Evolutionary conservation across 2,113 vertebrate genomes (phyloP).

Genomic region (Loxodonta africana): DNA sequence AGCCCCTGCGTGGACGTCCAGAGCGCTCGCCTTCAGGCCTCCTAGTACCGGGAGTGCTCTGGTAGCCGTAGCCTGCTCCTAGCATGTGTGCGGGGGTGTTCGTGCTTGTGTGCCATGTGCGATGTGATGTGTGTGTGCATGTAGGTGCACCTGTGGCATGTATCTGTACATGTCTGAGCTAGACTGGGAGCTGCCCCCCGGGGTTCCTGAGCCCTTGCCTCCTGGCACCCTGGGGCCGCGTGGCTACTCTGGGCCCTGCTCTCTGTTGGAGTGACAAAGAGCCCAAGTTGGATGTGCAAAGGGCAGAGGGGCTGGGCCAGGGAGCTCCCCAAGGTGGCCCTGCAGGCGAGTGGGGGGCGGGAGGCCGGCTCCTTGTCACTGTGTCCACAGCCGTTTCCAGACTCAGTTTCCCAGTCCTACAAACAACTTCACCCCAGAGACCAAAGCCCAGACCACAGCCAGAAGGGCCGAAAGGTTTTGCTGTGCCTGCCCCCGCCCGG

Average conservation of each 20-base stretch:
- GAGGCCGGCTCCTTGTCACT: neutral
- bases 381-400: neutral
- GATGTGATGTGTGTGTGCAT: no score
- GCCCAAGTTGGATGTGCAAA: neutral
- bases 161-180: neutral
- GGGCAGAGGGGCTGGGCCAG: neutral
- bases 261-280: neutral
- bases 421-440: rapidly evolving
- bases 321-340: neutral
- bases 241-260: neutral
- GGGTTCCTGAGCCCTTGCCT: no score
- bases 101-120: no score
- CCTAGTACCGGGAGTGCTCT: no score
- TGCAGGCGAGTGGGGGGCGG: neutral
- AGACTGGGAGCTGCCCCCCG: no score
- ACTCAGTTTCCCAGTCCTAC: neutral
- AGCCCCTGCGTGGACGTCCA: no score
- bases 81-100: no score
- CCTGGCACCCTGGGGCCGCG: neutral
- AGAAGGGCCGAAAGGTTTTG: rapidly evolving
- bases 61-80: neutral
- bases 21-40: no score
- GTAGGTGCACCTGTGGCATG: neutral
- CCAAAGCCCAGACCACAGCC: rapidly evolving
- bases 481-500: no score